A percentile compares a stretch with the other conserved stretches of the same genome.
phyloP scores from a whole-genome alignment of 2,797 vertebrate genomes.

The Graptemys geographica region DNA sequence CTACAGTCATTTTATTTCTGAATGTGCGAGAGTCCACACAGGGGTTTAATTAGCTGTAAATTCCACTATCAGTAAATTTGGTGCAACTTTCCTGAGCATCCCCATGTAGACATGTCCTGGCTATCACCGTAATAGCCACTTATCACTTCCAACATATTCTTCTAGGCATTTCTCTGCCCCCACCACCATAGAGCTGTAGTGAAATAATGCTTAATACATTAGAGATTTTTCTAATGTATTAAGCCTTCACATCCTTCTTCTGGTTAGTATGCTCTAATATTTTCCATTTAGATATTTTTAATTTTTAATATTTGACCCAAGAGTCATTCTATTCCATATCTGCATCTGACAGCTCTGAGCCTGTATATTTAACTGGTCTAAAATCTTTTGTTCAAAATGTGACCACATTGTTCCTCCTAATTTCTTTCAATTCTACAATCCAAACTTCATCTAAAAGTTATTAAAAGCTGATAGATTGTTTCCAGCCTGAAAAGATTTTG shows the following conservation, averaged over 20 bases:
- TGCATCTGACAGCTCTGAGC: constrained; percentile 1
- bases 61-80: background rate
- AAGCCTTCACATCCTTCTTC: background rate
- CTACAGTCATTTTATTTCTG: background rate
- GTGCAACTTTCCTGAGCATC: background rate
- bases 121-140: background rate
- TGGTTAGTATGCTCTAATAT: background rate
- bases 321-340: background rate
- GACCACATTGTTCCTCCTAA: background rate
- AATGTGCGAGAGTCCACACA: background rate
- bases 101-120: background rate
- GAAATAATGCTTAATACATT: background rate
- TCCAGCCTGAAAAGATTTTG: background rate
- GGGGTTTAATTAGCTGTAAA: background rate
- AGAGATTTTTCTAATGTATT: background rate
- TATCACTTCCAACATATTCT: background rate
- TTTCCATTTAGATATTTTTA: background rate
- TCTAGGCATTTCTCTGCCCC: background rate
- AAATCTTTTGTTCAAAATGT: constrained; percentile 10
- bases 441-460: constrained; percentile 6
- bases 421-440: background rate
- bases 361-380: background rate
- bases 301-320: constrained; percentile 15
- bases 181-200: background rate
- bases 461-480: background rate